phyloP scores from a whole-genome alignment of 1,140 invertebrate genomes.

The Heliconius hewitsoni region DNA sequence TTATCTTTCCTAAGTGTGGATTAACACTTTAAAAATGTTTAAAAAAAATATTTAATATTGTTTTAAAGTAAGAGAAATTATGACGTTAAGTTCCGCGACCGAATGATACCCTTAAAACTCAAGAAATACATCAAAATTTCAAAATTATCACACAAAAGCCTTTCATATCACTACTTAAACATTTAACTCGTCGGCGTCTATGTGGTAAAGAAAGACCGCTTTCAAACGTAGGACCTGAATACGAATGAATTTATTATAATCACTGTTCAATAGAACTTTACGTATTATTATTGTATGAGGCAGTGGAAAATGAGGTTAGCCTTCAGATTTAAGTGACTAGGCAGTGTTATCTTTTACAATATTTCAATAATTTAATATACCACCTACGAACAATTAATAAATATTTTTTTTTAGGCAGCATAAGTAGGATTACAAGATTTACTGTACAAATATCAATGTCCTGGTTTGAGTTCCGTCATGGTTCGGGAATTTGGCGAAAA shows the following conservation, averaged over 20 bases:
- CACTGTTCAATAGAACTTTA: neutral
- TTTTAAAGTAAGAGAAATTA: too few species aligned
- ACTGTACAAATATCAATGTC: too few species aligned
- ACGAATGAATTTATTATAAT: conserved; percentile 2
- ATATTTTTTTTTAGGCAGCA: too few species aligned
- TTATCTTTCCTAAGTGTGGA: too few species aligned
- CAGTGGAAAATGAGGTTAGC: neutral
- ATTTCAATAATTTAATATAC: neutral
- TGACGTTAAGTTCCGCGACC: too few species aligned
- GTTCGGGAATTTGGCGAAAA: too few species aligned
- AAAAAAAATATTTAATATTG: too few species aligned
- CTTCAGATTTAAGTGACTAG: neutral
- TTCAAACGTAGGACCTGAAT: neutral
- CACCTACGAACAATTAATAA: too few species aligned
- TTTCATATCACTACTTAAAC: neutral
- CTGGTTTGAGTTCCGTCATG: too few species aligned
- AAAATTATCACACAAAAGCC: neutral
- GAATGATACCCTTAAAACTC: neutral
- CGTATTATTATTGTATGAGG: neutral
- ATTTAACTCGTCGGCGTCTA: neutral
- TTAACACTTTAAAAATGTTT: too few species aligned
- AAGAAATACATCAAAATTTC: neutral
- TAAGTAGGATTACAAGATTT: too few species aligned
- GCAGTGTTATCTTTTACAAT: neutral
- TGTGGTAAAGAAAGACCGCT: neutral